phyloP scores from a whole-genome alignment of 2,797 vertebrate species.

The Peromyscus melanophrys region DNA sequence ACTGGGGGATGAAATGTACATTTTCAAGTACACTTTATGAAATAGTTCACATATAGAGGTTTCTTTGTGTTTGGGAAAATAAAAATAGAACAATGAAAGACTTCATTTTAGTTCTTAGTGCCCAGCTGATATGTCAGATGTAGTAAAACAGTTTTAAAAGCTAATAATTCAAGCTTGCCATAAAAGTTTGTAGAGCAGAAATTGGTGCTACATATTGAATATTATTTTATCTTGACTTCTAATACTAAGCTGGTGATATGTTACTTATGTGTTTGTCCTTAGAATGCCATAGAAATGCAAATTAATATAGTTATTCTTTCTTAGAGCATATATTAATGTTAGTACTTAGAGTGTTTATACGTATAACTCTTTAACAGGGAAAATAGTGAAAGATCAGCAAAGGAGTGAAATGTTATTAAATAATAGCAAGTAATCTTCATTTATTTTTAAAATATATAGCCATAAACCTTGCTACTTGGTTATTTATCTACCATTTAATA shows the following conservation, averaged over 20 bases:
- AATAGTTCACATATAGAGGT: background rate
- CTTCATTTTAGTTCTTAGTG: background rate
- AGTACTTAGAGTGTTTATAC: background rate
- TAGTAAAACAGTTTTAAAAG: slow-evolving; percentile 27
- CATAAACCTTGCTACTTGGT: background rate
- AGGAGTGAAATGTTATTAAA: background rate
- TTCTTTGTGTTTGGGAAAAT: background rate
- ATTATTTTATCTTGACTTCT: background rate
- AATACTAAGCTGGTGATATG: background rate
- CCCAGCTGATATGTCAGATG: background rate
- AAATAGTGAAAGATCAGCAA: background rate
- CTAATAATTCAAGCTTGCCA: background rate
- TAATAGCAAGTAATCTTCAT: background rate
- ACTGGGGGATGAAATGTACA: background rate
- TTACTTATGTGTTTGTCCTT: background rate
- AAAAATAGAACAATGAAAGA: background rate
- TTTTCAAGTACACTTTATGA: slow-evolving; percentile 27
- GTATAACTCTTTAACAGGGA: background rate
- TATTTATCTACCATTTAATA: background rate
- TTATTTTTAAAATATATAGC: background rate
- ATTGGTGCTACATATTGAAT: background rate
- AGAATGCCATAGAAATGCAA: slow-evolving; percentile 1
- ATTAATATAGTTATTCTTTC: background rate
- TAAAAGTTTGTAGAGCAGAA: background rate
- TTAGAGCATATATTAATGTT: background rate